Base-by-base conservation (phyloP, 2,888 invertebrate genomes). In the Yponomeuta malinellus region DNA sequence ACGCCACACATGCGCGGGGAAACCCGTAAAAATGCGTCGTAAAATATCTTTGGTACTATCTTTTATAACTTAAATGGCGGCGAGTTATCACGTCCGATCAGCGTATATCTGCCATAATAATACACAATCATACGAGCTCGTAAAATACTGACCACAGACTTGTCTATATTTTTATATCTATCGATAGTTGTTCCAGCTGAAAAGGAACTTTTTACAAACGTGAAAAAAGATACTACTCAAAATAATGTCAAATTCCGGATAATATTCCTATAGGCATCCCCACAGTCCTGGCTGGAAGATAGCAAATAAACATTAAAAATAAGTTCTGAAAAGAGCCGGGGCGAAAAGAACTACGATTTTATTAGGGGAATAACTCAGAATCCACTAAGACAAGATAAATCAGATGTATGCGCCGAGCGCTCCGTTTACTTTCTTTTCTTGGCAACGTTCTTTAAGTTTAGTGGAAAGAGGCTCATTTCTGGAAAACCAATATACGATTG, bases 401-500 rank as follows among this genome's bases (percentile, higher is more conserved):
- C 73, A 73, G 71, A 73, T 73, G 69, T 73, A 71, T 73, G 73
- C 73, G 59, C 69, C 66, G 37, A 10, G 67, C 52, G 70, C 52
- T 68, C 69, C 59, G 64, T 66, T 71, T 72, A 23, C 69, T 70
- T 71, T 71, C 70, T 69, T 71, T 73, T 73, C 73, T 73, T 73
- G 73, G 71, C 73, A 71, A 43, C 70, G 68, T 70, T 67, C 75
- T 72, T 72, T 73, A 71, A 72, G 70, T 71, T 73, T 72, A 68
- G 69, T 71, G 72, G 72, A 71, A 72, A 72, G 71, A 72, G 73
- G 72, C 73, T 79, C 83, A 84, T 85, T 86, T 83, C 84, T 82
- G 81, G 81, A 83, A 84, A 86, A 86, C 84, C 87, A 87, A 86
- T 88, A 85, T 80, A 85, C 83, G 84, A 85, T 86, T 82, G 87